Base-by-base conservation (phyloP, 2,888 invertebrate genomes). In the Campoletis raptor region DNA sequence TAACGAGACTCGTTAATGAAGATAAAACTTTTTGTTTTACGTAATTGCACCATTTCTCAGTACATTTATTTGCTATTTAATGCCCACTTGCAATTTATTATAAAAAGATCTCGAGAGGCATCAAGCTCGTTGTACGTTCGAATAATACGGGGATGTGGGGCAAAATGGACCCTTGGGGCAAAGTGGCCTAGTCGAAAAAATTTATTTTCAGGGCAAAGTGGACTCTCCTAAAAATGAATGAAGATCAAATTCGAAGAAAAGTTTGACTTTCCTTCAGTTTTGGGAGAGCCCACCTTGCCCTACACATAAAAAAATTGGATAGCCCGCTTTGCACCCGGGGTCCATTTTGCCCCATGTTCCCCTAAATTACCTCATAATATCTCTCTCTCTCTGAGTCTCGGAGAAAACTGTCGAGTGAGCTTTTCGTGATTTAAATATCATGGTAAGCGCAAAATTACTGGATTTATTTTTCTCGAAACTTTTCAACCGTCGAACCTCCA, bases 21-120 rank as follows among this genome's bases (percentile, higher is more conserved):
- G 52, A n/a, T 42, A 40, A 67, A 40, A 42, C 10, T 40, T 52
- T 74, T 73, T 42, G 8, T 74, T 66, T 74, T 24, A 64, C 42
- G 54, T 74, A 67, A 81, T 74, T 42, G 54, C 54, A 67, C 67
- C 30, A 81, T 81, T 40, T 30, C 24, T 73, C 74, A n/a, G 57
- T 18, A 45, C 37, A 40, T 64, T 54, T 36, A 57, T 42, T 69
- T n/a, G 18, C 6, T 57, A 40, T 57, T 66, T 7, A 45, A 61
- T 18, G n/a, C 36, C 69, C 42, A 54, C 40, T 18, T 15, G 64
- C 4, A 36, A 30, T 42, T 70, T 36, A 48, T 48, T 70, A 0
- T 3, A 30, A 30, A 42, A 30, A 52, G 6, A 48, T 36, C 57
- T 72, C 37, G 30, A 52, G 64, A 64, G 30, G 24, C 61, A 66